Conservation (phyloP, 2,888 invertebrate genomes). For the Chymomyza amoena region DNA sequence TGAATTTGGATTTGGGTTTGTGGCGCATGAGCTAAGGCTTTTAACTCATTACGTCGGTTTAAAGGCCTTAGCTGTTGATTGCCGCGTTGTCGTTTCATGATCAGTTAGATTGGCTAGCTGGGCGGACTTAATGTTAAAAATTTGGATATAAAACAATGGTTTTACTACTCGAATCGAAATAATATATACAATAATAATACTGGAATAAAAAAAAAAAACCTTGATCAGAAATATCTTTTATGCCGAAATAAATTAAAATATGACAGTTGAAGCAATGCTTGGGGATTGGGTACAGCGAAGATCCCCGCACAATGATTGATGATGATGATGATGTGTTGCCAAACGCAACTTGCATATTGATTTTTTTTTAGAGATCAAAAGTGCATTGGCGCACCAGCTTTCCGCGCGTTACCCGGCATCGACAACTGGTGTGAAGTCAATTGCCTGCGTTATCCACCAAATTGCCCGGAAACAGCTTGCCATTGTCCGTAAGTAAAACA, state of each 20-base stretch:
- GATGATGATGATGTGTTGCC: not conserved
- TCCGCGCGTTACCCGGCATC: constrained; percentile 86
- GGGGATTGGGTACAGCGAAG: too few relatives aligned
- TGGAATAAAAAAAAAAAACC: not conserved
- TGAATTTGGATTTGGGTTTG: not conserved
- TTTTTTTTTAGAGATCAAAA: constrained; percentile 85
- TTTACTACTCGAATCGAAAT: not conserved
- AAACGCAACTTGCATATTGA: not conserved
- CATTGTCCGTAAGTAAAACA: constrained; percentile 87
- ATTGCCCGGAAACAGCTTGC: constrained; percentile 88
- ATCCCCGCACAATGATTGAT: too few relatives aligned
- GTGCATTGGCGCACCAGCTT: constrained; percentile 84
- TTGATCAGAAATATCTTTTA: not conserved
- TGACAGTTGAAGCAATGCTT: too few relatives aligned
- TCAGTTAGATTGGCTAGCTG: not conserved
- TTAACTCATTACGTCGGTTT: constrained; percentile 27
- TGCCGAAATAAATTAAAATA: too few relatives aligned
- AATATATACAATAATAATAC: not conserved
- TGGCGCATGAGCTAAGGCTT: not conserved
- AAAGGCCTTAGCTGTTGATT: constrained; percentile 19
- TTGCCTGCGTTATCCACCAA: constrained; percentile 91
- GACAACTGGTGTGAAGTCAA: constrained; percentile 91
- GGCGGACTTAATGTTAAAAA: too few relatives aligned
- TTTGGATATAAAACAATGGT: too few relatives aligned
- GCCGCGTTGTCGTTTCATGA: constrained; percentile 44